phyloP scores from a whole-genome alignment of 2,888 invertebrate genomes.

The Augochlorella aurata region DNA sequence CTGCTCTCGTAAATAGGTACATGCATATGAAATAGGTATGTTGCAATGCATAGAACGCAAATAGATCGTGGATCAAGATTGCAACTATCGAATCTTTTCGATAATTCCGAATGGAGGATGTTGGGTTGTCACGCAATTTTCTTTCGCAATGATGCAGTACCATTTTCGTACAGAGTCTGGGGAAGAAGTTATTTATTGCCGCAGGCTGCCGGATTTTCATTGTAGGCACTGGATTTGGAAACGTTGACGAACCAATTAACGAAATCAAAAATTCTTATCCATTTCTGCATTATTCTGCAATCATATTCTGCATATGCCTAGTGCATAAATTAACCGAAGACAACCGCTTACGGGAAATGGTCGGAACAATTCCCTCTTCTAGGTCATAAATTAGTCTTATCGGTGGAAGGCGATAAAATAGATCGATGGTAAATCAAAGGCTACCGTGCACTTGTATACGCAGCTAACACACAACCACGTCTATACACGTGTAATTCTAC shows the following conservation, averaged over 20 bases:
- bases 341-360: background rate
- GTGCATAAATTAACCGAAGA: slow-evolving; percentile 43
- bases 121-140: background rate
- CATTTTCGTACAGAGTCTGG: background rate
- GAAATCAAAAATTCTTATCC: background rate
- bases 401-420: slow-evolving; percentile 9
- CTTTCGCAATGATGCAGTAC: background rate
- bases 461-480: background rate
- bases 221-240: background rate
- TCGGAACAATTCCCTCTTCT: background rate
- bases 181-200: background rate
- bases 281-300: background rate
- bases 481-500: too few relatives aligned
- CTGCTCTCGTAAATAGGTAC: too few relatives aligned
- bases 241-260: background rate
- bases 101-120: background rate
- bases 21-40: too few relatives aligned
- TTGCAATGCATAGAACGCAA: background rate
- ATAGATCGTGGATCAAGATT: background rate
- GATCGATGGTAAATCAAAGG: slow-evolving; percentile 53
- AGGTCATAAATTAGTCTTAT: slow-evolving; percentile 38
- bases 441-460: background rate
- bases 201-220: background rate
- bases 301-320: background rate
- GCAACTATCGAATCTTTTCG: background rate